Percentiles rank a stretch among this genome's conserved stretches.
Conservation (phyloP, 1,140 invertebrate species). For the Zaprionus gabonicus region DNA sequence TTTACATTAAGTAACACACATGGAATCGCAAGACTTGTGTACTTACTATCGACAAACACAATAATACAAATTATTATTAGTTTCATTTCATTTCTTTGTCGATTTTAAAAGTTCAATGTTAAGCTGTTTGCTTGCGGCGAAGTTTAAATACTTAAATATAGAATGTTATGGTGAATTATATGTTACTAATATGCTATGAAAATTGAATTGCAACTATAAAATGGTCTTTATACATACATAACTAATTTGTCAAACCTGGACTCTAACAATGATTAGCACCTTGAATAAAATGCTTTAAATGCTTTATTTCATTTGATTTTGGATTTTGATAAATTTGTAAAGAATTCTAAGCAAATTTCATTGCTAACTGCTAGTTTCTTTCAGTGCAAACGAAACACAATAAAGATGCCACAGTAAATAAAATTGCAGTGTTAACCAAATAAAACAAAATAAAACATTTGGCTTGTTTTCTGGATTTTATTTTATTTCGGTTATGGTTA, state of each 20-base stretch:
- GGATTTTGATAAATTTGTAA: too few species aligned
- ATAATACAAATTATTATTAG: neutral
- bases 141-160: neutral
- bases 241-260: too few species aligned
- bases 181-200: too few species aligned
- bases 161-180: neutral
- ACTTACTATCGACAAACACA: neutral
- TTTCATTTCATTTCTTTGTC: neutral
- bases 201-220: neutral
- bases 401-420: neutral
- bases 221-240: too few species aligned
- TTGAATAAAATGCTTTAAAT: too few species aligned
- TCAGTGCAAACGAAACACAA: neutral
- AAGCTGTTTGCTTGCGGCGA: neutral
- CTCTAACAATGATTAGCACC: too few species aligned
- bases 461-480: conserved; percentile 20
- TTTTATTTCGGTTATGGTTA: conserved; percentile 51
- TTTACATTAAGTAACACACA: too few species aligned
- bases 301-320: too few species aligned
- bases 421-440: neutral
- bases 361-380: neutral
- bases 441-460: conserved; percentile 1
- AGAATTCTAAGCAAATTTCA: too few species aligned
- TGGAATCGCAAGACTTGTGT: neutral
- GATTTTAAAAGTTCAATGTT: neutral